Conservation (phyloP, 2,888 invertebrate species). For the Machimus atricapillus region DNA sequence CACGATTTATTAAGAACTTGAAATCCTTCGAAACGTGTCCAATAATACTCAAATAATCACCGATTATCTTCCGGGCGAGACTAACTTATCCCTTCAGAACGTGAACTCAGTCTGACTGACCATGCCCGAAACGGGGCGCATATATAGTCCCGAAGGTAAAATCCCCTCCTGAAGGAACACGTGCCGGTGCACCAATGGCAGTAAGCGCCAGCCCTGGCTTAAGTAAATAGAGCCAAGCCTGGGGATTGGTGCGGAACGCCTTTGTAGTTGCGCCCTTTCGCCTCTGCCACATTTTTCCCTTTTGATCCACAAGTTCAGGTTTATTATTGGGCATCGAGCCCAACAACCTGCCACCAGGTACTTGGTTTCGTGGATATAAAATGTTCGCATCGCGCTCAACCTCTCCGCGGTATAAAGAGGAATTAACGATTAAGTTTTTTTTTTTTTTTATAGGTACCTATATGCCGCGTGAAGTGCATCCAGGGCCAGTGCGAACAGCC, state of each 20-base stretch:
- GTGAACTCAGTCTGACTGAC: background rate
- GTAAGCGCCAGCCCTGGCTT: conserved; percentile 40
- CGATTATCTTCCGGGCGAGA: background rate
- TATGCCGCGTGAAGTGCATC: background rate
- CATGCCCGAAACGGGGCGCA: background rate
- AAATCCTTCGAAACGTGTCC: background rate
- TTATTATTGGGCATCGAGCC: background rate
- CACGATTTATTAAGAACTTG: background rate
- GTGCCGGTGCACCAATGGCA: conserved; percentile 43
- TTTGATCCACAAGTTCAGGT: background rate
- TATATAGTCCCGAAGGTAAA: background rate
- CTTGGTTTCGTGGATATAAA: background rate
- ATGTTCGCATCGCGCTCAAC: background rate
- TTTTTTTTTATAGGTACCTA: too few relatives aligned
- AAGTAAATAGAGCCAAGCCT: conserved; percentile 38
- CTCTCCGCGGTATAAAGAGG: background rate
- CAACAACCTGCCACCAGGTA: background rate
- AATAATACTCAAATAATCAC: background rate
- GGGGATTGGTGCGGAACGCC: conserved; percentile 12
- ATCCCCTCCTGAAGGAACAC: conserved; percentile 44
- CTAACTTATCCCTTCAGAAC: background rate
- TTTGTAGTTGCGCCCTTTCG: conserved; percentile 25
- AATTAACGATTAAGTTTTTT: background rate
- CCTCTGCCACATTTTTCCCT: background rate
- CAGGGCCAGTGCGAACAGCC: background rate